phyloP scores from a whole-genome alignment of 2,888 invertebrate genomes.

The Vannuccia rotundouncinata region DNA sequence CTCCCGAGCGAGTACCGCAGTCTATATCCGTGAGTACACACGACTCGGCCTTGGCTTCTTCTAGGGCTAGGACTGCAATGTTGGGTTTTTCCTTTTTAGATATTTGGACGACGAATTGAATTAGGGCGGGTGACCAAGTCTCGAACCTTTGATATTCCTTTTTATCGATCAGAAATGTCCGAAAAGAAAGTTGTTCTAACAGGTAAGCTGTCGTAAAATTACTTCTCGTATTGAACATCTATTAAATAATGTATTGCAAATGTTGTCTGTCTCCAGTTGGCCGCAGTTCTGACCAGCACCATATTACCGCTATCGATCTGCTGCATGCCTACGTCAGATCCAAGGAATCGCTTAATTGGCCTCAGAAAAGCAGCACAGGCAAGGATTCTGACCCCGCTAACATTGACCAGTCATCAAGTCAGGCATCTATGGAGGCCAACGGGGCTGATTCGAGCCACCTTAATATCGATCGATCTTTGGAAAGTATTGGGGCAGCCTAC shows the following conservation, averaged over 20 bases:
- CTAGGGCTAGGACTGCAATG: too few relatives aligned
- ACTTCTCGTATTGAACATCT: neutral
- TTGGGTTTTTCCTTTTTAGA: neutral
- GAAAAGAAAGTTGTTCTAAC: slow-evolving; percentile 64
- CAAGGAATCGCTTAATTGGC: slow-evolving; percentile 92
- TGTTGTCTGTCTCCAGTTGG: slow-evolving; percentile 45
- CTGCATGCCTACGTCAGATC: slow-evolving; percentile 89
- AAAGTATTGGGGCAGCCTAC: too few relatives aligned
- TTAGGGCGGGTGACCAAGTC: slow-evolving; percentile 45
- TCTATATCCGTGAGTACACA: neutral
- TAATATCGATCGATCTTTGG: too few relatives aligned
- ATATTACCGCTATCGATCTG: slow-evolving; percentile 84
- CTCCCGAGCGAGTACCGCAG: slow-evolving; percentile 18
- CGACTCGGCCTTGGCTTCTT: too few relatives aligned
- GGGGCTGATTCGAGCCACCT: too few relatives aligned
- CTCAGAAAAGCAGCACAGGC: slow-evolving; percentile 69
- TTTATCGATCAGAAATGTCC: slow-evolving; percentile 84
- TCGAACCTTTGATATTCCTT: slow-evolving; percentile 91
- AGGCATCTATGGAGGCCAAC: too few relatives aligned
- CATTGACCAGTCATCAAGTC: too few relatives aligned
- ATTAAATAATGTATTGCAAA: neutral
- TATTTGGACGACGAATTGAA: slow-evolving; percentile 44
- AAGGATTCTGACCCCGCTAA: slow-evolving; percentile 39
- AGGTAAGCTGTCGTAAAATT: neutral
- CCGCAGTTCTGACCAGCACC: slow-evolving; percentile 62